Conservation (phyloP, 1,140 invertebrate species). For the Apis laboriosa region DNA sequence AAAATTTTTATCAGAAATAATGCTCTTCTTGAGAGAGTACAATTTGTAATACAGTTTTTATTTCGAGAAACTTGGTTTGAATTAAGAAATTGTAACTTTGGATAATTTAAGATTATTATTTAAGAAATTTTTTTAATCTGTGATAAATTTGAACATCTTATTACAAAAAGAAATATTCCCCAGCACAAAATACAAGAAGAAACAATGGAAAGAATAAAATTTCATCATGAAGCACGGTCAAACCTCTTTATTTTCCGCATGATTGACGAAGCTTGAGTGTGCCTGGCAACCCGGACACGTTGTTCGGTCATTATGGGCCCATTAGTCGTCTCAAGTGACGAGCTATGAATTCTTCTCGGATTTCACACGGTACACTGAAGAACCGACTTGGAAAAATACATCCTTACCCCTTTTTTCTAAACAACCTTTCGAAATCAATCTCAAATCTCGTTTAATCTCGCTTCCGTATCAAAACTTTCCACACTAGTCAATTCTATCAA, state of each 20-base stretch:
- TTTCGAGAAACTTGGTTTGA: no score
- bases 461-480: background rate
- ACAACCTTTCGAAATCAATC: background rate
- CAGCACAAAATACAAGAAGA: background rate
- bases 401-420: background rate
- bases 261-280: constrained; percentile 34
- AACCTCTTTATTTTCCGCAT: constrained; percentile 16
- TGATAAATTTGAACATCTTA: no score
- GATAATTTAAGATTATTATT: no score
- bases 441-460: background rate
- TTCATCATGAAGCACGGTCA: background rate
- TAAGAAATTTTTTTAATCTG: no score
- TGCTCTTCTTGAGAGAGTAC: background rate
- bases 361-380: constrained; percentile 29
- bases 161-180: background rate
- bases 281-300: constrained; percentile 29
- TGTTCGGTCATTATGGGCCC: constrained; percentile 59
- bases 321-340: constrained; percentile 66
- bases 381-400: background rate
- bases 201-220: constrained; percentile 10
- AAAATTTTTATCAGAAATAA: background rate
- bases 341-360: constrained; percentile 39
- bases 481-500: background rate
- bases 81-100: no score
- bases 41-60: no score